A percentile compares a stretch with the other conserved stretches of the same genome.
Evolutionary conservation across 2,113 vertebrate genomes (phyloP).

Genomic region (Acanthisitta chloris): DNA sequence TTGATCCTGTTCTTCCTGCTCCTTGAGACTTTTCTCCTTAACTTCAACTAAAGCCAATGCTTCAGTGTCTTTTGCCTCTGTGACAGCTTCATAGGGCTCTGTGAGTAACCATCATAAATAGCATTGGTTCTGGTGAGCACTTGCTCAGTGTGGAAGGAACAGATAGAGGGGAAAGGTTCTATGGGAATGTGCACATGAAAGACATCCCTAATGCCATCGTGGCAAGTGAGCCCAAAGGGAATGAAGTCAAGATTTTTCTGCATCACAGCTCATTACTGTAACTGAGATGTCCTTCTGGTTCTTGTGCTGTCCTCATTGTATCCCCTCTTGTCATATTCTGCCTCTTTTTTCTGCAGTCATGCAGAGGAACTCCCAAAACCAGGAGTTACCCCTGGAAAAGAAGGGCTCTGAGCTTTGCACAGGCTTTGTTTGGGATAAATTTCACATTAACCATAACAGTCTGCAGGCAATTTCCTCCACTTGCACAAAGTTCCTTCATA

Average conservation of each 20-base stretch:
- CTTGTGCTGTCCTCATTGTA: neutral
- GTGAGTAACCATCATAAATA: neutral
- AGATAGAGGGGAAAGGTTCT: neutral
- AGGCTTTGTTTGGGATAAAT: neutral
- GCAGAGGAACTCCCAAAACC: neutral
- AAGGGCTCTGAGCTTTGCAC: neutral
- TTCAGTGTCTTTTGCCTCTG: neutral
- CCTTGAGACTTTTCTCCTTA: constrained; percentile 3
- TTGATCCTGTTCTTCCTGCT: constrained; percentile 6
- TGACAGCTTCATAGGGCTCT: neutral
- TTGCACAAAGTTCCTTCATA: neutral
- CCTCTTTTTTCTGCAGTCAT: neutral
- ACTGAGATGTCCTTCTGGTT: neutral
- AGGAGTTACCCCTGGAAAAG: neutral
- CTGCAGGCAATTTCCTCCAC: neutral
- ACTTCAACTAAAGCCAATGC: neutral
- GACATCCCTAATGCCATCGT: accelerated
- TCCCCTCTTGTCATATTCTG: neutral
- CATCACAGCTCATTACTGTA: neutral
- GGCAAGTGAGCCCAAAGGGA: neutral
- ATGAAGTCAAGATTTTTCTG: neutral
- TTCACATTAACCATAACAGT: neutral
- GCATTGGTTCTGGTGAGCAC: neutral
- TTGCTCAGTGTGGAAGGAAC: neutral
- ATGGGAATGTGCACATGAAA: accelerated